Percentiles rank a stretch among this genome's conserved stretches.
phyloP scores from a whole-genome alignment of 2,888 invertebrate genomes.

The Dorcus hopei region DNA sequence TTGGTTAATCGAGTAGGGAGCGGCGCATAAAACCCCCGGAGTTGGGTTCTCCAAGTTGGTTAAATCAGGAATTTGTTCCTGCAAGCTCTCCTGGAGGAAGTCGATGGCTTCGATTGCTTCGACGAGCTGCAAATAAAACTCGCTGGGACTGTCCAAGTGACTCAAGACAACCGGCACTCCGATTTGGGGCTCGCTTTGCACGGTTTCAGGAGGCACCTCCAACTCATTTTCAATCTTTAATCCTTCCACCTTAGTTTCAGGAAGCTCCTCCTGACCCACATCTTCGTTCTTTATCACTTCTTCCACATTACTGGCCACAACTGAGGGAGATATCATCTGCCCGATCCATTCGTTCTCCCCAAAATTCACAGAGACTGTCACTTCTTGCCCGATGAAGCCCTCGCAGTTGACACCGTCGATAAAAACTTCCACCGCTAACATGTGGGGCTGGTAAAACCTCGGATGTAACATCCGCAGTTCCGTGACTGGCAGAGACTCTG shows the following conservation, averaged over 20 bases:
- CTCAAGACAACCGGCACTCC: constrained; percentile 60
- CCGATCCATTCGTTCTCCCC: constrained; percentile 55
- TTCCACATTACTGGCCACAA: background rate
- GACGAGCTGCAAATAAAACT: constrained; percentile 70
- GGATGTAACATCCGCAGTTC: constrained; percentile 31
- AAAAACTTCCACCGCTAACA: constrained; percentile 33
- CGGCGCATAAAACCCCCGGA: constrained; percentile 65
- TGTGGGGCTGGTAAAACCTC: constrained; percentile 35
- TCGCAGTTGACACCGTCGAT: constrained; percentile 6
- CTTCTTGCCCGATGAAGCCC: constrained; percentile 36
- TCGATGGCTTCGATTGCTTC: constrained; percentile 58
- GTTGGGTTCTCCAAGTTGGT: constrained; percentile 57
- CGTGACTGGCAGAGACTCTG: constrained; percentile 56
- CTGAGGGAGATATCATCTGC: constrained; percentile 3
- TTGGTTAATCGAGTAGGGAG: constrained; percentile 78
- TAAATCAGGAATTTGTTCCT: constrained; percentile 53
- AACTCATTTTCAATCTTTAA: constrained; percentile 3
- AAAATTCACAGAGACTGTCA: constrained; percentile 55
- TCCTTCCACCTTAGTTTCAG: background rate
- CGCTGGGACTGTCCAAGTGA: constrained; percentile 72
- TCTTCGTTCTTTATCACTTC: too few species aligned
- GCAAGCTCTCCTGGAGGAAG: constrained; percentile 63
- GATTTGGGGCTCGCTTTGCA: background rate
- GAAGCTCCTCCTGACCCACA: background rate
- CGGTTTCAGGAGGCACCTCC: background rate